phyloP scores from a whole-genome alignment of 2,888 invertebrate genomes.

The Andrena praecox region DNA sequence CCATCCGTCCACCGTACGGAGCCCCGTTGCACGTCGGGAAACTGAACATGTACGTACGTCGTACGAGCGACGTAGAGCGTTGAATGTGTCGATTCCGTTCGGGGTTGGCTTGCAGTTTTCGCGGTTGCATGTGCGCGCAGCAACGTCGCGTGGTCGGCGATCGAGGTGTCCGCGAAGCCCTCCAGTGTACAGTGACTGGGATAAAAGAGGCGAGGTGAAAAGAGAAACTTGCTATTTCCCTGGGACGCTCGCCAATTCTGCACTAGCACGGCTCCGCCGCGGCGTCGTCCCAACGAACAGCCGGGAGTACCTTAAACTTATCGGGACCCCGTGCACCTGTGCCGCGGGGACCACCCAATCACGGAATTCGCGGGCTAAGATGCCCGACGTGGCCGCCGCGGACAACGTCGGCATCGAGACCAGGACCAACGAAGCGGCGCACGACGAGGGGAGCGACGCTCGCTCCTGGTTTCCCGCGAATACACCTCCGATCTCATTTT shows the following conservation, averaged over 20 bases:
- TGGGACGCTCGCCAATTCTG: slow-evolving; percentile 79
- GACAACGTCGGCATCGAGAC: slow-evolving; percentile 66
- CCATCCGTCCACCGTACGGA: slow-evolving; percentile 73
- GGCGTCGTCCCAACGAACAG: slow-evolving; percentile 58
- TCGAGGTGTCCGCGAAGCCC: slow-evolving; percentile 50
- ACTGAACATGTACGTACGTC: slow-evolving; percentile 80
- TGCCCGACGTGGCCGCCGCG: slow-evolving; percentile 70
- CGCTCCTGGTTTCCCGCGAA: slow-evolving; percentile 61
- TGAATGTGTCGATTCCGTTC: slow-evolving; percentile 71
- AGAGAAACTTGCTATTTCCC: slow-evolving; percentile 62
- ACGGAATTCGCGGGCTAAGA: slow-evolving; percentile 70
- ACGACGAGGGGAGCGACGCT: slow-evolving; percentile 54
- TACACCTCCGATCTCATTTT: slow-evolving; percentile 42
- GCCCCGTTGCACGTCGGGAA: slow-evolving; percentile 82
- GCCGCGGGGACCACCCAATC: slow-evolving; percentile 45
- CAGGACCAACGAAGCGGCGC: slow-evolving; percentile 57
- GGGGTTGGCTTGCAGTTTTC: slow-evolving; percentile 61
- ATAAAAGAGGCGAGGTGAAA: slow-evolving; percentile 64
- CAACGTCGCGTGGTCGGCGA: slow-evolving; percentile 62
- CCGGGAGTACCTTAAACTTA: slow-evolving; percentile 39
- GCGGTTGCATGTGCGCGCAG: slow-evolving; percentile 65
- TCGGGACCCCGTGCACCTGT: slow-evolving; percentile 20
- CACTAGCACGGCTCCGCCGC: slow-evolving; percentile 49
- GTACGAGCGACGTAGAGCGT: slow-evolving; percentile 75
- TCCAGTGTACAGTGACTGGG: slow-evolving; percentile 57